phyloP scores from a whole-genome alignment of 1,140 invertebrate genomes.

The Achroia grisella region DNA sequence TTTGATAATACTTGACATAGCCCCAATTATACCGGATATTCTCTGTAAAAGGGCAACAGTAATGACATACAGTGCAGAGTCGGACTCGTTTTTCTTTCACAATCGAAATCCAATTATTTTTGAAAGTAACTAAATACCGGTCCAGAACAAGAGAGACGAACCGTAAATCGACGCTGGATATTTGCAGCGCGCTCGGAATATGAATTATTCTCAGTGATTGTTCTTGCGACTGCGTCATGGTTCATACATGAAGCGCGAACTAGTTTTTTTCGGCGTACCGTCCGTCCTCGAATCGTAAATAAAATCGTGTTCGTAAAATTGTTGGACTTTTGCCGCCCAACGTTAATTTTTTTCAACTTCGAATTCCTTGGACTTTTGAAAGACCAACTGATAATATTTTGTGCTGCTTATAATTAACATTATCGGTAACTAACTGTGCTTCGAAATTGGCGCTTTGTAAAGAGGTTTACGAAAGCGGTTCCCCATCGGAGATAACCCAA shows the following conservation, averaged over 20 bases:
- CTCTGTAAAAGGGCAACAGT: constrained; percentile 58
- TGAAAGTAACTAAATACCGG: constrained; percentile 63
- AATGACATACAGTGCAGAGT: constrained; percentile 44
- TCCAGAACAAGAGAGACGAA: constrained; percentile 32
- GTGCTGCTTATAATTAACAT: constrained; percentile 40
- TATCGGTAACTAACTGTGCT: constrained; percentile 26
- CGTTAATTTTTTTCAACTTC: constrained; percentile 23
- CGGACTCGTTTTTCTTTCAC: constrained; percentile 37
- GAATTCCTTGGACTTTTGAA: constrained; percentile 7
- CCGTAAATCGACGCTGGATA: constrained; percentile 57
- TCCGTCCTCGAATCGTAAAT: constrained; percentile 37
- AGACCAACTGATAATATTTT: constrained; percentile 26
- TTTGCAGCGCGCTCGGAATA: constrained; percentile 71
- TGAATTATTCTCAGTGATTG: constrained; percentile 72
- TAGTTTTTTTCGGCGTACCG: constrained; percentile 54
- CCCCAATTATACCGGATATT: constrained; percentile 60
- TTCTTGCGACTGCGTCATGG: constrained; percentile 65
- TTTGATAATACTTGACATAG: constrained; percentile 32
- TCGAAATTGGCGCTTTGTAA: constrained; percentile 33
- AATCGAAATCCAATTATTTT: constrained; percentile 72
- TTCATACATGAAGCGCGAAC: constrained; percentile 71
- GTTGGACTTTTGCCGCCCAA: constrained; percentile 27
- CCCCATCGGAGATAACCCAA: constrained; percentile 52
- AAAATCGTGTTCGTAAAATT: constrained; percentile 46
- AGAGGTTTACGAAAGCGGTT: constrained; percentile 30